Evolutionary conservation across 2,888 invertebrate species (phyloP).

Genomic region (Aleiodes testaceus): DNA sequence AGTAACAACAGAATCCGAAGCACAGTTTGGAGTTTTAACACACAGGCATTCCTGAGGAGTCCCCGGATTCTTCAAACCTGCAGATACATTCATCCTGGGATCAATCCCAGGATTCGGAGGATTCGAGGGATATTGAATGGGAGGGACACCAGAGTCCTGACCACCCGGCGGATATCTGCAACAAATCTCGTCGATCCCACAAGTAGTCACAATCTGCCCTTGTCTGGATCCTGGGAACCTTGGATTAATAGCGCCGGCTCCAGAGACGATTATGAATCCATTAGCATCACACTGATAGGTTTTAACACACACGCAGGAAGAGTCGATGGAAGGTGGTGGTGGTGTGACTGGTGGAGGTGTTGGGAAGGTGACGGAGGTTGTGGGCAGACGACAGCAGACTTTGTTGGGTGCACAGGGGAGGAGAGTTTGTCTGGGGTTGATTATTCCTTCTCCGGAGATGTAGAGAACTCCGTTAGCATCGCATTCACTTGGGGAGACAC

Average conservation of each 20-base stretch:
- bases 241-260: conserved; percentile 59
- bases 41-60: conserved; percentile 65
- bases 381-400: conserved; percentile 60
- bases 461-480: conserved; percentile 54
- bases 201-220: conserved; percentile 46
- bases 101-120: conserved; percentile 6
- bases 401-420: conserved; percentile 52
- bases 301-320: conserved; percentile 35
- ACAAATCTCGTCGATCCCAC: conserved; percentile 55
- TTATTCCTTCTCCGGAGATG: conserved; percentile 58
- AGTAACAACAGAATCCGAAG: conserved; percentile 54
- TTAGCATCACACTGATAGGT: conserved; percentile 53
- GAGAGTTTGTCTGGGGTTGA: conserved; percentile 58
- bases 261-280: conserved; percentile 52
- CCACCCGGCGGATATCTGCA: conserved; percentile 83
- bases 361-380: conserved; percentile 36
- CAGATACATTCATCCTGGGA: conserved; percentile 55
- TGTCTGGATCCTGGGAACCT: conserved; percentile 56
- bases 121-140: background rate
- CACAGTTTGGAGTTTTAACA: conserved; percentile 59
- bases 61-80: conserved; percentile 52
- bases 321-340: conserved; percentile 36
- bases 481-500: conserved; percentile 60
- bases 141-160: conserved; percentile 63
- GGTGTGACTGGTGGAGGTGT: conserved; percentile 29